Evolutionary conservation across 1,140 invertebrate genomes (phyloP), one percentile per base, ranked within the genome.

Genomic region (Spodoptera litura): DNA sequence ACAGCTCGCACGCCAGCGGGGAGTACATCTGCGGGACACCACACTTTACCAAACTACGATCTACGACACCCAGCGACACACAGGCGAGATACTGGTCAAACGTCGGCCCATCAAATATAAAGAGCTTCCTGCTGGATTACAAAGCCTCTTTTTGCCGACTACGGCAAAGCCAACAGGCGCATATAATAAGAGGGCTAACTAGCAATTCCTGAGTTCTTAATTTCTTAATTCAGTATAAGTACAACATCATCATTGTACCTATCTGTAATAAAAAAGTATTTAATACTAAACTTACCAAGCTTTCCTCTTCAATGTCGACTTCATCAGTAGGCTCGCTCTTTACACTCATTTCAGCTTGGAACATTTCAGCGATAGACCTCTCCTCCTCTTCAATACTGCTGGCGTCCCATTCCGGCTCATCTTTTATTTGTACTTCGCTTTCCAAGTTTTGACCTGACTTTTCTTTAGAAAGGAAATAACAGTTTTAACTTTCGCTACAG

Each of bases 1-100:
- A 98, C 87, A 97, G 95, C 91, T 98, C 97, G 88, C 97, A 98
- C 4, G 97, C 97, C 71, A 98, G 91, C 52, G 97, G 96, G 25
- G 96, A 96, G 86, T 97, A 97, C 64, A 94, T 82, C 94, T 95
- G 86, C 38, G 0, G 31, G 13, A 49, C 11, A 53, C 31, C 4
- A 31, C n/a, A n/a, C n/a, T n/a, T n/a, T n/a, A n/a, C n/a, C n/a
- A n/a, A n/a, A n/a, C n/a, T n/a, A n/a, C n/a, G n/a, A n/a, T n/a
- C n/a, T n/a, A n/a, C n/a, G n/a, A n/a, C n/a, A n/a, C n/a, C n/a
- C n/a, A n/a, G n/a, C n/a, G n/a, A n/a, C n/a, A n/a, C n/a, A n/a
- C n/a, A n/a, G n/a, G n/a, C n/a, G n/a, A n/a, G n/a, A n/a, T n/a
- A n/a, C n/a, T n/a, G n/a, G n/a, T n/a, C n/a, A n/a, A n/a, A n/a